phyloP scores from a whole-genome alignment of 2,113 vertebrate genomes.

The Scophthalmus maximus region DNA sequence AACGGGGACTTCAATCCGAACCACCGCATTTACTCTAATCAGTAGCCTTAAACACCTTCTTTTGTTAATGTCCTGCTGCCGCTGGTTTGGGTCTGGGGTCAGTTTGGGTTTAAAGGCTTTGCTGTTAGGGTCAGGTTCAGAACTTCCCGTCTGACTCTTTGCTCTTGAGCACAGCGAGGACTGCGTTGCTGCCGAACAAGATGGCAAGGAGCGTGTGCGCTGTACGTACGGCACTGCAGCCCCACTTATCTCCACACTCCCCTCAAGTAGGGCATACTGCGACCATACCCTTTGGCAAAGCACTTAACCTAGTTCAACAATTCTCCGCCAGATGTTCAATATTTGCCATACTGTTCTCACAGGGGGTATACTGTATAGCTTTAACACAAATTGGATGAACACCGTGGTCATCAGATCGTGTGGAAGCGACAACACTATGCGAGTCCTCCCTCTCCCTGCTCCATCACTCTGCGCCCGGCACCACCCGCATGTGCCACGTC shows the following conservation, averaged over 20 bases:
- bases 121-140: not conserved
- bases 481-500: no score
- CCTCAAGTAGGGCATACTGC: constrained; percentile 51
- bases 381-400: not conserved
- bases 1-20: no score
- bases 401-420: not conserved
- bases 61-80: no score
- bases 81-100: not conserved
- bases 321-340: constrained; percentile 45
- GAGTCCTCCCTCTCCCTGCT: no score
- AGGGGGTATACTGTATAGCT: not conserved
- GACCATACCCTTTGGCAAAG: constrained; percentile 46
- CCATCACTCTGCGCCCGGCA: no score
- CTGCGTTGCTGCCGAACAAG: no score
- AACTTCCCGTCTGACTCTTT: no score
- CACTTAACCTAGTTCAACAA: constrained; percentile 67
- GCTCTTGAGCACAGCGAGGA: no score
- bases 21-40: no score
- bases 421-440: no score
- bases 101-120: not conserved
- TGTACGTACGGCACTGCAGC: no score
- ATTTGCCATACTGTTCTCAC: constrained; percentile 12
- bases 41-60: no score
- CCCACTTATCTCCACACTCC: constrained; percentile 8
- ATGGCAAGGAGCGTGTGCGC: not conserved